phyloP scores from a whole-genome alignment of 1,140 invertebrate genomes.

The Apis mellifera region Amel_HAv3.1 CM009935.2:11310001-11310500 shows the following conservation, averaged over 20 bases:
- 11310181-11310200: constrained; percentile 39
- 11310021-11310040: background rate
- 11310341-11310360: background rate
- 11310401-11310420: too few species aligned
- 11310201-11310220: constrained; percentile 46
- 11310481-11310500: background rate
- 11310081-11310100: background rate
- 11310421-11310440: too few species aligned
- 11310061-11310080: constrained; percentile 9
- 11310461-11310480: too few species aligned
- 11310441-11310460: too few species aligned
- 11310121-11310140: background rate
- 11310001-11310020: background rate
- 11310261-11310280: background rate
- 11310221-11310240: constrained; percentile 44
- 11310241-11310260: constrained; percentile 7
- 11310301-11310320: constrained; percentile 45
- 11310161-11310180: constrained; percentile 38
- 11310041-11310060: constrained; percentile 6
- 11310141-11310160: too few species aligned
- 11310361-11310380: background rate
- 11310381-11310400: background rate
- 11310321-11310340: constrained; percentile 22
- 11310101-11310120: too few species aligned
- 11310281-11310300: constrained; percentile 49